Conservation (phyloP, 2,888 invertebrate genomes). For the Drosophila longiperda region DNA sequence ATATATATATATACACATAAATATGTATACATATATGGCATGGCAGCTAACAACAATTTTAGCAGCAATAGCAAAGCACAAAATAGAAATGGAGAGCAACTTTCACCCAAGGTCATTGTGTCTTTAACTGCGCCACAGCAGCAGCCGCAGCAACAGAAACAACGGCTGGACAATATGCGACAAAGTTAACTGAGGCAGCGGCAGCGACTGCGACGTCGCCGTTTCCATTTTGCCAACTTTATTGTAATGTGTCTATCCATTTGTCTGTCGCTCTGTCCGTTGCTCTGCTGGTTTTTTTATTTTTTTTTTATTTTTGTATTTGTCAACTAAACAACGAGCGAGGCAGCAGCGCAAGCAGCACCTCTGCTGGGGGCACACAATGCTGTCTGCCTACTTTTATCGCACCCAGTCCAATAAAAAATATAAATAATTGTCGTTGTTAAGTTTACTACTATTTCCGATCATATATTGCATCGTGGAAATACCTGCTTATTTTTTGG, state of each 20-base stretch:
- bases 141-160: constrained; percentile 37
- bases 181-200: constrained; percentile 39
- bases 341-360: neutral
- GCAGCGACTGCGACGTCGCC: constrained; percentile 36
- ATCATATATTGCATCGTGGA: neutral
- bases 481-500: neutral
- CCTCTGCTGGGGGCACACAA: constrained; percentile 24
- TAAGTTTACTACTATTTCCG: neutral
- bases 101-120: constrained; percentile 78
- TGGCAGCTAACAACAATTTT: constrained; percentile 37
- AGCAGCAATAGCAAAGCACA: constrained; percentile 54
- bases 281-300: neutral
- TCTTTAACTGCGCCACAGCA: constrained; percentile 71
- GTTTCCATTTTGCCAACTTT: constrained; percentile 48
- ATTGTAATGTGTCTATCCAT: constrained; percentile 35
- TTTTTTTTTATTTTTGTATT: constrained; percentile 14
- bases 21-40: constrained; percentile 42
- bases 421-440: neutral
- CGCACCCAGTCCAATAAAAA: neutral
- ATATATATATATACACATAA: neutral
- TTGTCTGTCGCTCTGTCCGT: constrained; percentile 4
- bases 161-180: constrained; percentile 66
- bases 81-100: constrained; percentile 81
- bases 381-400: constrained; percentile 15
- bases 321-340: constrained; percentile 26